phyloP scores from a whole-genome alignment of 2,888 invertebrate species.

The Hydropsyche betteni region DNA sequence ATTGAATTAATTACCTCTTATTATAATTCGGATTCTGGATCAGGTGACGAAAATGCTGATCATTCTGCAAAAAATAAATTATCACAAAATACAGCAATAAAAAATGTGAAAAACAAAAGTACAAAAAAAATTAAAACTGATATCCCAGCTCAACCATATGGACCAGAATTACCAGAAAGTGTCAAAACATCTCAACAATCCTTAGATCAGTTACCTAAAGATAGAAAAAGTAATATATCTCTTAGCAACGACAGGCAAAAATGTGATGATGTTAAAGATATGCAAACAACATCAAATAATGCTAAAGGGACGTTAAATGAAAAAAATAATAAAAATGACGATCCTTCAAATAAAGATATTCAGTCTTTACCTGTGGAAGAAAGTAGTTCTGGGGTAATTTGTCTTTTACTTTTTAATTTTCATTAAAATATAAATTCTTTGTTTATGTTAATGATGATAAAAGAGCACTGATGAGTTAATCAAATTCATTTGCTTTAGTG shows the following conservation, averaged over 20 bases:
- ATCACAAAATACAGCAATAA: conserved; percentile 5
- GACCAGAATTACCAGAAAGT: conserved; percentile 44
- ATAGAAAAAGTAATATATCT: background rate
- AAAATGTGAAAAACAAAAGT: background rate
- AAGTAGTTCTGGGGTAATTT: background rate
- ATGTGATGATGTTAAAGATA: background rate
- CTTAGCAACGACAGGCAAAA: background rate
- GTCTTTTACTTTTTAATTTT: background rate
- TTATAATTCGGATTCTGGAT: conserved; percentile 66
- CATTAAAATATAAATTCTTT: background rate
- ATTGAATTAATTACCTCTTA: conserved; percentile 69
- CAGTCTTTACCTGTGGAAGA: background rate
- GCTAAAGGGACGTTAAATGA: background rate
- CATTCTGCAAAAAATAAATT: conserved; percentile 32
- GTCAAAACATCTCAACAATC: conserved; percentile 13
- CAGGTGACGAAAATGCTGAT: conserved; percentile 60
- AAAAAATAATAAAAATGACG: background rate
- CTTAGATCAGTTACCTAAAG: background rate
- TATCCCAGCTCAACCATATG: conserved; percentile 34
- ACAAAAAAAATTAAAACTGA: background rate
- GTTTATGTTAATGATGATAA: conserved; percentile 47
- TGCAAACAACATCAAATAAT: too few species aligned
- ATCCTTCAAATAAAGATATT: background rate
- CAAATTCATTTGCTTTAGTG: background rate
- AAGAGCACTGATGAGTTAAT: conserved; percentile 3